A percentile compares a stretch with the other conserved stretches of the same genome.
phyloP scores from a whole-genome alignment of 1,140 invertebrate species.

The Magallana gigas region DNA sequence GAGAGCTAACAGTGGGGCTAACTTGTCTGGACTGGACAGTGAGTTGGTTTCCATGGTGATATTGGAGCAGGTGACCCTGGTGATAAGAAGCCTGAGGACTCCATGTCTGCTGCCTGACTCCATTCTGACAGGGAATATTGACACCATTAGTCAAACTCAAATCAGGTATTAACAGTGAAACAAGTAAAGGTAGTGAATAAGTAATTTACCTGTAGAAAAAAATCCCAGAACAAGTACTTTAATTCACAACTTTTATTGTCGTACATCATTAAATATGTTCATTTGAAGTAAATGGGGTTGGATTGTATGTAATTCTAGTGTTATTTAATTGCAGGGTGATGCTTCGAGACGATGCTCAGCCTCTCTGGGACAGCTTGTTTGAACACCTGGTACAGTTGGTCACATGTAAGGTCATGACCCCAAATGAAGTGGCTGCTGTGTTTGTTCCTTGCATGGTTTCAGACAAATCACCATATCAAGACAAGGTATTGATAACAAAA shows the following conservation, averaged over 20 bases:
- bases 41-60: conserved; percentile 73
- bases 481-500: conserved; percentile 62
- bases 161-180: conserved; percentile 59
- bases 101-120: conserved; percentile 69
- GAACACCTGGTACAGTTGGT: conserved; percentile 67
- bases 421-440: conserved; percentile 70
- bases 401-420: conserved; percentile 66
- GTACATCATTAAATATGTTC: no score
- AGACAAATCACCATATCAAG: conserved; percentile 64
- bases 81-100: conserved; percentile 63
- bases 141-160: conserved; percentile 54
- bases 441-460: conserved; percentile 73
- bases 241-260: no score
- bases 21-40: conserved; percentile 63
- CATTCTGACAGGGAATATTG: conserved; percentile 55
- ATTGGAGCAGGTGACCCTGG: conserved; percentile 71
- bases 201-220: no score
- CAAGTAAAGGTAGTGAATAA: no score
- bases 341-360: conserved; percentile 61
- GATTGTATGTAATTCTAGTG: no score
- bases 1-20: conserved; percentile 67
- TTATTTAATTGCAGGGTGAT: conserved; percentile 47
- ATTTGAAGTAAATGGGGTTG: no score
- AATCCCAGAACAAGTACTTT: no score
- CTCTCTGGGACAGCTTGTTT: conserved; percentile 70